Evolutionary conservation across 1,140 invertebrate species (phyloP).

Genomic region (Drosophila ananassae): DNA sequence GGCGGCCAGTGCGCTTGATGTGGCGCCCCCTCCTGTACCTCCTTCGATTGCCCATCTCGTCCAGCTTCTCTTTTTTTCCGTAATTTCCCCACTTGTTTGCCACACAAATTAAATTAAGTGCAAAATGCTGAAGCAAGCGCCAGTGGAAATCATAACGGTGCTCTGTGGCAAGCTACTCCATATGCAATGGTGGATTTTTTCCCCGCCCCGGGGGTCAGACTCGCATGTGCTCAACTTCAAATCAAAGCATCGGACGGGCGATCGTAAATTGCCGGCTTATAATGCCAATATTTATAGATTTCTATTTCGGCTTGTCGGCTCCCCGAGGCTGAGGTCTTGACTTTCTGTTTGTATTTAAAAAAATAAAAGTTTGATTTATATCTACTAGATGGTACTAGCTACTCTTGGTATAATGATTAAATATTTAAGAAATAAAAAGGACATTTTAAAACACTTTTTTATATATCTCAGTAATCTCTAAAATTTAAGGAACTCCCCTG

Average conservation of each 20-base stretch:
- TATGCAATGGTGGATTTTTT: constrained; percentile 35
- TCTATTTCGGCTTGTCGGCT: constrained; percentile 5
- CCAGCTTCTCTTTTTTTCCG: background rate
- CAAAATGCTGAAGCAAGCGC: constrained; percentile 57
- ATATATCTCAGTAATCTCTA: too few species aligned
- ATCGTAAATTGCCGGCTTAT: constrained; percentile 77
- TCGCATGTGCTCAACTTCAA: constrained; percentile 68
- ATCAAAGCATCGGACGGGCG: constrained; percentile 49
- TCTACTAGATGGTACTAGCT: too few species aligned
- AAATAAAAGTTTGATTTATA: background rate
- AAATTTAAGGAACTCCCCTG: too few species aligned
- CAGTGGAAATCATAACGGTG: constrained; percentile 69
- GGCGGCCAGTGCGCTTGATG: constrained; percentile 54
- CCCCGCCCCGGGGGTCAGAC: constrained; percentile 6
- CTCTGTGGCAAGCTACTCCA: constrained; percentile 25
- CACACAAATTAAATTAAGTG: constrained; percentile 78
- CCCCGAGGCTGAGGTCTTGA: background rate
- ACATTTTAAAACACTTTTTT: too few species aligned
- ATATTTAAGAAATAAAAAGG: too few species aligned
- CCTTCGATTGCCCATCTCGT: background rate
- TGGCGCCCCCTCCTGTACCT: constrained; percentile 51
- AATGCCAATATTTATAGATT: constrained; percentile 62
- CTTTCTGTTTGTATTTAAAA: background rate
- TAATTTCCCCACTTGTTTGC: constrained; percentile 58
- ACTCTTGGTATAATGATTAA: too few species aligned